Evolutionary conservation across 2,888 invertebrate genomes (phyloP).

Genomic region (Amiota communis): DNA sequence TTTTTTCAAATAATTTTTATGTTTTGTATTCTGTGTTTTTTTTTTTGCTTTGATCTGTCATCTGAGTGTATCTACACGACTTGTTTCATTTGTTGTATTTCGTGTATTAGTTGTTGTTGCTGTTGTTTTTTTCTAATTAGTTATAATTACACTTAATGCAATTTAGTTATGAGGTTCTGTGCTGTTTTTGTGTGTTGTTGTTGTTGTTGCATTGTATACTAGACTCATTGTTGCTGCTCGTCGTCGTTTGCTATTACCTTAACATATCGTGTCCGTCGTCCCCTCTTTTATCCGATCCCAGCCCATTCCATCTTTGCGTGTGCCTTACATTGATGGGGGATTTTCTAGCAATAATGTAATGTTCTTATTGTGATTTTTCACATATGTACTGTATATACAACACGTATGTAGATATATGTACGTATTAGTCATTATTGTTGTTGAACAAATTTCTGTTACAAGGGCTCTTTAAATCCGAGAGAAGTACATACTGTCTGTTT

Average conservation of each 20-base stretch:
- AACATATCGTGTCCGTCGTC: too few relatives aligned
- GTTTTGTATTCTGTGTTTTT: slow-evolving; percentile 1
- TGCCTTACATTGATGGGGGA: slow-evolving; percentile 43
- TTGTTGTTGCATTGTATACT: neutral
- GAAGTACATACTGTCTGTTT: neutral
- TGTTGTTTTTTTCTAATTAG: slow-evolving; percentile 58
- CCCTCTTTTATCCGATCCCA: neutral
- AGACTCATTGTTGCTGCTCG: neutral
- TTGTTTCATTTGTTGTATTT: too few relatives aligned
- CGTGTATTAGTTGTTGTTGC: too few relatives aligned
- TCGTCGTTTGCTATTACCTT: neutral
- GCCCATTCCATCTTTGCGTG: slow-evolving; percentile 2
- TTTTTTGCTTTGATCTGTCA: slow-evolving; percentile 11
- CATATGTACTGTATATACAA: slow-evolving; percentile 16
- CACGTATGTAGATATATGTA: neutral
- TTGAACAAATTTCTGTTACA: slow-evolving; percentile 50
- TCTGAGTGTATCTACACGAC: too few relatives aligned
- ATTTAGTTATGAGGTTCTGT: slow-evolving; percentile 64
- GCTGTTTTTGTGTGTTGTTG: slow-evolving; percentile 35
- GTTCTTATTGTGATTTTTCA: slow-evolving; percentile 41
- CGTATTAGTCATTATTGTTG: neutral
- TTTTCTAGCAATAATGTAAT: slow-evolving; percentile 44
- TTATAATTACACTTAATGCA: slow-evolving; percentile 71
- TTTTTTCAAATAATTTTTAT: neutral
- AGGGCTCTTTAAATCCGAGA: slow-evolving; percentile 41